Base-by-base conservation (phyloP, 2,888 invertebrate species). In the Tiphia femorata region DNA sequence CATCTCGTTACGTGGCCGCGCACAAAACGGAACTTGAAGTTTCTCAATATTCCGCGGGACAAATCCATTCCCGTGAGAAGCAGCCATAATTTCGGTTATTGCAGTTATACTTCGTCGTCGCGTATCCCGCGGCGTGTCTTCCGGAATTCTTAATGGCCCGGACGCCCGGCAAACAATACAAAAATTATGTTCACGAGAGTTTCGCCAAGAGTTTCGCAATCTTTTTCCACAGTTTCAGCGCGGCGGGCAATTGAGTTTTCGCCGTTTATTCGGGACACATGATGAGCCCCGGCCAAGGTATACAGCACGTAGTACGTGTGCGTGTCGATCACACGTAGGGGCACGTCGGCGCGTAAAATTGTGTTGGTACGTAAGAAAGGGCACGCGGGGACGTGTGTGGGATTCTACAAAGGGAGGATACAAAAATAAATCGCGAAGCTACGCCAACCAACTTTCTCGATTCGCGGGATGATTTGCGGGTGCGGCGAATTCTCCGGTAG, bases 121-220 rank as follows among this genome's bases (percentile, higher is more conserved):
- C 42, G 48, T 51, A 62, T 64, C 48, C 58, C 52, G 41, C 49
- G 41, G 56, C 44, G 60, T 56, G 67, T 67, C 72, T 68, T 65
- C 49, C 62, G 62, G 70, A 72, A 75, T 78, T 67, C 64, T 30
- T 71, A 77, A 78, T 72, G 67, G 68, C 57, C 46, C 61, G 40
- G 42, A 38, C 51, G 61, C 25, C 30, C 49, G 52, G 42, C 77
- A 79, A 81, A 81, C 80, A 80, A 80, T 80, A 79, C 67, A 75
- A 73, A 81, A 81, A 81, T 81, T 77, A 80, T 79, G 78, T 79
- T 79, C 77, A 79, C 76, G 79, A 79, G 75, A 81, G 78, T 80
- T 80, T 50, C 65, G 54, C 68, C 51, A 51, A 52, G 69, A 78
- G 75, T 81, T 81, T 74, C 51, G 74, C 75, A 76, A 79, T 80